Evolutionary conservation across 2,797 vertebrate genomes (phyloP), one percentile per base, ranked within the genome.

Genomic region (Periophthalmus magnuspinnatus): DNA sequence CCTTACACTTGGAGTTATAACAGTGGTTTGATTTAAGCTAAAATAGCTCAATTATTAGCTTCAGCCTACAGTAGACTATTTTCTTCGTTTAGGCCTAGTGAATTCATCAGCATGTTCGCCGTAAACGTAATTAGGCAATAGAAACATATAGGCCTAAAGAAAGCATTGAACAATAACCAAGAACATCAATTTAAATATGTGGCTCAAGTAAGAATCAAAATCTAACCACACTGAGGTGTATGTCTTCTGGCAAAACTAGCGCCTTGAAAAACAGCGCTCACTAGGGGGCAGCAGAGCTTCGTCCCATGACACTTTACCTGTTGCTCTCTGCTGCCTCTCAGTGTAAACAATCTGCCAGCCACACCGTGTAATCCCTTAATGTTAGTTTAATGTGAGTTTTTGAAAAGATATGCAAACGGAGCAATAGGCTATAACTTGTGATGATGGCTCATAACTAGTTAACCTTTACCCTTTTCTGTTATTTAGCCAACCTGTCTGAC

Each of bases 261-360:
- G 2, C 48, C 19, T 19, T 50, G 9, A 21, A 19, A 50, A 50
- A n/a, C 19, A 9, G 19, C 2, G 6, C 41, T 62, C 71, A 69
- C 17, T 74, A 17, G 60, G 56, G 72, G 54, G 57, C 76, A 76
- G 69, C 55, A 77, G 55, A 65, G 11, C 59, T 48, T n/a, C 48
- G 2, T 47, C 10, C 22, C 56, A 28, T 58, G n/a, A 5, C 50
- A 28, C 21, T 38, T 11, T 34, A n/a, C 7, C 62, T 50, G 62
- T 9, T 65, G 45, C 45, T n/a, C 63, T 50, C 62, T 65, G 22
- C 16, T 50, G 41, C 22, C 13, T 5, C 61, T 47, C 38, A 41
- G 60, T 22, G 38, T 63, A 45, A 47, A 47, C 59, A 41, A 22
- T 6, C 36, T 13, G 34, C 16, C 58, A 5, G n/a, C 36, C 32